phyloP scores from a whole-genome alignment of 2,888 invertebrate species.

The Hydrotaea cyrtoneurina region DNA sequence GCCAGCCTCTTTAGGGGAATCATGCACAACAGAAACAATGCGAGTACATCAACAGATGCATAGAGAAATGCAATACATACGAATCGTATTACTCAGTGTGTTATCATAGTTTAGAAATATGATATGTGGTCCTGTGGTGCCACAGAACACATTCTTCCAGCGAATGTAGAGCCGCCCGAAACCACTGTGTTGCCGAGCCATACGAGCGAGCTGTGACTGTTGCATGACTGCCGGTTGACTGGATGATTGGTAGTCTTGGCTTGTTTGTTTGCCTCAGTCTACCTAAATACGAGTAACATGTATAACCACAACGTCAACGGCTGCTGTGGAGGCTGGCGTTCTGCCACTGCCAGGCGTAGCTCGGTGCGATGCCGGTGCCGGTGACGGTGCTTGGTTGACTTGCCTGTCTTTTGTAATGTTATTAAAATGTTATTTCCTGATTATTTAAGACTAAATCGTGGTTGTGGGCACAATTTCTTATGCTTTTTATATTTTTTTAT shows the following conservation, averaged over 20 bases:
- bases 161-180: not conserved
- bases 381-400: not conserved
- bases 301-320: conserved; percentile 11
- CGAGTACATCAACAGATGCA: too few relatives aligned
- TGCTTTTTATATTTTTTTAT: conserved; percentile 29
- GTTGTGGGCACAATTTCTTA: conserved; percentile 53
- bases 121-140: not conserved
- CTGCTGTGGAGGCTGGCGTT: conserved; percentile 9
- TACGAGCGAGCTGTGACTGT: not conserved
- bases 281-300: not conserved
- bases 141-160: not conserved
- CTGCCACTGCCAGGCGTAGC: not conserved
- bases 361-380: conserved; percentile 1
- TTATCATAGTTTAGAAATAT: not conserved
- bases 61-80: too few relatives aligned
- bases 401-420: conserved; percentile 59
- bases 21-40: too few relatives aligned
- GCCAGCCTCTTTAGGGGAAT: too few relatives aligned
- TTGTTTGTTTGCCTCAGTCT: conserved; percentile 26
- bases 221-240: not conserved
- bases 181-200: not conserved
- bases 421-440: conserved; percentile 69
- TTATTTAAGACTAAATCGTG: conserved; percentile 58
- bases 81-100: not conserved
- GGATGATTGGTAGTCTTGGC: conserved; percentile 5